Evolutionary conservation across 1,140 invertebrate genomes (phyloP), one percentile per base, ranked within the genome.

Genomic region (Zeugodacus cucurbitae): DNA sequence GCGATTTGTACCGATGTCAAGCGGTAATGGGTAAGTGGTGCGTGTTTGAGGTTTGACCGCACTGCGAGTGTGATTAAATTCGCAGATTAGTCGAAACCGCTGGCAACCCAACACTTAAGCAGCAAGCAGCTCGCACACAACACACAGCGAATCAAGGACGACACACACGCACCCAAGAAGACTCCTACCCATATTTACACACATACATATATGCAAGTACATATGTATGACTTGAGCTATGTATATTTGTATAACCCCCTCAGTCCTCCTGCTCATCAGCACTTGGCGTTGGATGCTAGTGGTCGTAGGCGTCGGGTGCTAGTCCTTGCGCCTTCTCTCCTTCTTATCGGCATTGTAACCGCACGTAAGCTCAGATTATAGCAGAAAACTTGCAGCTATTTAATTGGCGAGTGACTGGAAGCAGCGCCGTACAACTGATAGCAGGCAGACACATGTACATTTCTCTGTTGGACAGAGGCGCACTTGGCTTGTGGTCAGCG

Each of bases 51-150:
- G 74, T 82, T 48, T 82, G 41, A 48, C 41, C 74, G 41, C 41
- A 82, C 74, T 26, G 41, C 41, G 74, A 48, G 74, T 82, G 41
- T 82, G 74, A 82, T 82, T 82, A 82, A 82, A 82, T 82, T 82
- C 74, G 74, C 74, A 82, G 74, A 82, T 82, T 82, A 82, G 41
- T 82, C 41, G 41, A 44, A 82, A 82, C 74, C 74, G 74, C 74
- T 82, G 74, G 41, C 74, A 82, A 82, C 74, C 74, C 22, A 82
- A 82, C 20, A 41, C 41, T 48, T 48, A 48, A 82, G 74, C 22
- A 82, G 74, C 37, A 82, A 82, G 74, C 37, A 82, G 22, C 41
- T 4, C 74, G 34, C 10, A 48, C 41, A 44, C 44, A 44, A 48
- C n/a, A n/a, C n/a, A n/a, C 41, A 29, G 6, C n/a, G n/a, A n/a